These are phyloP conservation scores for Agriopis aurantiaria DNA, from an alignment of 2,888 invertebrate species.

Conservation along the genomic window DNA sequence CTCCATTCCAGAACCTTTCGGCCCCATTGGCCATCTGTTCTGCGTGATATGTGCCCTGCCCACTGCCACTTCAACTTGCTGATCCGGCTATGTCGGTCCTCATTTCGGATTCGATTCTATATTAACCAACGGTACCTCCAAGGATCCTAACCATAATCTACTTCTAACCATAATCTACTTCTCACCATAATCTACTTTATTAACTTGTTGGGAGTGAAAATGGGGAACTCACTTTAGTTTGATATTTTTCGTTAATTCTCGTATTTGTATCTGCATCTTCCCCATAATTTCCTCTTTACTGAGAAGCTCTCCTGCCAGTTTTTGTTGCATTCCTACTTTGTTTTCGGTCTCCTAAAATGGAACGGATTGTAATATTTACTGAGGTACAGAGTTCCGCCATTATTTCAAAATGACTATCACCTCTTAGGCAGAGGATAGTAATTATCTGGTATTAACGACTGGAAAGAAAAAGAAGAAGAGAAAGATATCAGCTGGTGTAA, in stretches of 20 bases:
- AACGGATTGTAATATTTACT: conserved; percentile 14
- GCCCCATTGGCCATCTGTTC: no score
- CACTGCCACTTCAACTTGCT: no score
- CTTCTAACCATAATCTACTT: no score
- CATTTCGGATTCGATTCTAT: no score
- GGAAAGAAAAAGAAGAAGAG: conserved; percentile 60
- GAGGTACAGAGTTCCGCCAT: not conserved
- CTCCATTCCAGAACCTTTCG: no score
- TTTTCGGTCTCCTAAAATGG: conserved; percentile 74
- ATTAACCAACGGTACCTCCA: no score
- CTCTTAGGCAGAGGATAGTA: conserved; percentile 60
- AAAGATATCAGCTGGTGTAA: conserved; percentile 22
- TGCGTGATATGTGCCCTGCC: no score
- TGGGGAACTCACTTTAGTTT: conserved; percentile 72
- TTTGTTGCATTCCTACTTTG: conserved; percentile 79
- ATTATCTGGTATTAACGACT: conserved; percentile 69
- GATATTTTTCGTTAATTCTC: conserved; percentile 75
- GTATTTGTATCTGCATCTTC: conserved; percentile 78
- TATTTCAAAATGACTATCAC: conserved; percentile 47
- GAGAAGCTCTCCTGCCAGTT: conserved; percentile 79
- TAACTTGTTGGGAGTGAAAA: not conserved
- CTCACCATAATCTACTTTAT: not conserved
- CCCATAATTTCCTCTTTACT: conserved; percentile 78
- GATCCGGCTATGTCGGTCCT: no score
- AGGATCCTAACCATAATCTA: no score